These are phyloP conservation scores for Rhinichthys osculus DNA, from an alignment of 2,797 vertebrate genomes.

Conservation along the genomic window DNA sequence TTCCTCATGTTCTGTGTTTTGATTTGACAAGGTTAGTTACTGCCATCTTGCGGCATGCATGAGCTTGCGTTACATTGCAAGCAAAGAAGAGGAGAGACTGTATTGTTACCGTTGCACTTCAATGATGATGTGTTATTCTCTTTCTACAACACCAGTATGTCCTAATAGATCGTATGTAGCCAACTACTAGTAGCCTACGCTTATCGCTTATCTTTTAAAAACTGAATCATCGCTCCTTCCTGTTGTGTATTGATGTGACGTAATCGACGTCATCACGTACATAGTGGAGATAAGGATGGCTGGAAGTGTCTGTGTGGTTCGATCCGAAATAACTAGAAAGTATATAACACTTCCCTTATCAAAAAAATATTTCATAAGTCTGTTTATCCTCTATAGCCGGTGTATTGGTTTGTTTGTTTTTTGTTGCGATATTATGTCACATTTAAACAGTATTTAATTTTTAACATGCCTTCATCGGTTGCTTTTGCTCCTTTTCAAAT, in stretches of 20 bases:
- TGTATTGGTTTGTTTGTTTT: background rate
- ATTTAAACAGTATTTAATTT: background rate
- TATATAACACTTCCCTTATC: background rate
- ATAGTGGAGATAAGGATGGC: too few relatives aligned
- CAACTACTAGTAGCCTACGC: too few relatives aligned
- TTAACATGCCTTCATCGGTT: background rate
- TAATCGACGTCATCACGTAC: too few relatives aligned
- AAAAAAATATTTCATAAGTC: background rate
- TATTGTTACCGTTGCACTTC: background rate
- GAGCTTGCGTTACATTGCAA: background rate
- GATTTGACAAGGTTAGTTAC: background rate
- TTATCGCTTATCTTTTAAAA: background rate
- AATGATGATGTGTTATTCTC: too few relatives aligned
- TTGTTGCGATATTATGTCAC: background rate
- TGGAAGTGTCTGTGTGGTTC: too few relatives aligned
- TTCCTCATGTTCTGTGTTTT: slow-evolving; percentile 20
- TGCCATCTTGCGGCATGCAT: slow-evolving; percentile 21
- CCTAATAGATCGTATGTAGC: background rate
- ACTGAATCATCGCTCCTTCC: background rate
- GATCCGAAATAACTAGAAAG: too few relatives aligned
- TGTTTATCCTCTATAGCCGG: background rate
- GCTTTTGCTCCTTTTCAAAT: background rate
- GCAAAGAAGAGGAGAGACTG: background rate
- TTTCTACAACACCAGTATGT: background rate
- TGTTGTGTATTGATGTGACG: too few relatives aligned